Evolutionary conservation across 1,140 invertebrate species (phyloP).

Genomic region (Drosophila nigrodunni): DNA sequence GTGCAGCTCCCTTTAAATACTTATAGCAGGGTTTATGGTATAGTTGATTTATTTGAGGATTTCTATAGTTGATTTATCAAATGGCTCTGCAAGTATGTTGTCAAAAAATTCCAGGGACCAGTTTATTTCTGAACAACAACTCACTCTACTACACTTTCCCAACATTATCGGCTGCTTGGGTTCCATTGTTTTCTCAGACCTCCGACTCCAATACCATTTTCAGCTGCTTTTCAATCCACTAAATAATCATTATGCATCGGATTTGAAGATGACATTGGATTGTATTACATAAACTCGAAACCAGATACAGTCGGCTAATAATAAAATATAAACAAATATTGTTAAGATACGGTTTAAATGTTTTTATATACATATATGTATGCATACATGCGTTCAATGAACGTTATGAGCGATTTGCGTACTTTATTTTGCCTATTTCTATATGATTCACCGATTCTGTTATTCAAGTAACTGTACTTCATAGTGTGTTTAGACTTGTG

Average conservation of each 20-base stretch:
- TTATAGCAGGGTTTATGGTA: slow-evolving; percentile 14
- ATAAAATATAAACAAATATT: slow-evolving; percentile 1
- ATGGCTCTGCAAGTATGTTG: slow-evolving; percentile 27
- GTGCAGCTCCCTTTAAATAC: slow-evolving; percentile 54
- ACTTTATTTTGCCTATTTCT: slow-evolving; percentile 9
- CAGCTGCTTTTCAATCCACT: slow-evolving; percentile 21
- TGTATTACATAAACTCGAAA: slow-evolving; percentile 23
- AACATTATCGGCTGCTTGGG: neutral
- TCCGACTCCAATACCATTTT: slow-evolving; percentile 27
- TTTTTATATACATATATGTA: no score
- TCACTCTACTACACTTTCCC: neutral
- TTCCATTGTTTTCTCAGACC: slow-evolving; percentile 13
- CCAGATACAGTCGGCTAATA: neutral
- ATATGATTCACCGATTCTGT: slow-evolving; percentile 46
- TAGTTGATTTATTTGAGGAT: slow-evolving; percentile 63
- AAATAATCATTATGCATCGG: slow-evolving; percentile 11
- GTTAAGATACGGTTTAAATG: neutral
- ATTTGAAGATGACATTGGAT: slow-evolving; percentile 15
- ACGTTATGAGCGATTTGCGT: neutral
- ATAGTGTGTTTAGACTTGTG: slow-evolving; percentile 27
- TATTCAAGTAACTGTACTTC: slow-evolving; percentile 42
- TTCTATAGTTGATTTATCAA: slow-evolving; percentile 77
- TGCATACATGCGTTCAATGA: neutral
- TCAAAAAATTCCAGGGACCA: slow-evolving; percentile 11
- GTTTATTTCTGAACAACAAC: slow-evolving; percentile 54